These are phyloP conservation scores for Acridotheres tristis DNA, from an alignment of 2,797 vertebrate genomes.

Conservation along the genomic window DNA sequence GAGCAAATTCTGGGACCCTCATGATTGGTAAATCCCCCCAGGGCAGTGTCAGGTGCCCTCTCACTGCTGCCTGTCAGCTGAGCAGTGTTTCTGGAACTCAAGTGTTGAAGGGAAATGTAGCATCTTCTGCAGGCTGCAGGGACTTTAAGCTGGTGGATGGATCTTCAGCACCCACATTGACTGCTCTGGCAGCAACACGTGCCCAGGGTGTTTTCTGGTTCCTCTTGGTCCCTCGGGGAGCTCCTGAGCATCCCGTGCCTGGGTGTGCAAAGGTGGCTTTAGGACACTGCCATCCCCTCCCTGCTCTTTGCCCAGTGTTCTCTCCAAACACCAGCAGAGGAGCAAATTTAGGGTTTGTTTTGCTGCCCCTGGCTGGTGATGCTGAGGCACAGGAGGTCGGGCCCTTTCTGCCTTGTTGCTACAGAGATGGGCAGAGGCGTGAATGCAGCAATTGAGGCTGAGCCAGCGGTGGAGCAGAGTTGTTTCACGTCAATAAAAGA, in stretches of 20 bases:
- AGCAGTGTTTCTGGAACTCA: background rate
- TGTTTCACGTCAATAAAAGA: background rate
- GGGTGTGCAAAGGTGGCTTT: background rate
- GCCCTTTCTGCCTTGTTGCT: background rate
- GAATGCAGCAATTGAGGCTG: background rate
- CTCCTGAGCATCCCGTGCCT: accelerated
- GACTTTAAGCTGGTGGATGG: background rate
- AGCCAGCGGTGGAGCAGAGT: background rate
- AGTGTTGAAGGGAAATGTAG: background rate
- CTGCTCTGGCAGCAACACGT: background rate
- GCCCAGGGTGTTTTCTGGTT: background rate
- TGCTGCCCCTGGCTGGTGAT: background rate
- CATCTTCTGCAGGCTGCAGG: background rate
- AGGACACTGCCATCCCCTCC: background rate
- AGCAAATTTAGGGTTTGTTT: background rate
- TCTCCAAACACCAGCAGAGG: background rate
- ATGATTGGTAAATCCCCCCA: accelerated
- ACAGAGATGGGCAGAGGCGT: background rate
- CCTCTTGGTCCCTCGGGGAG: background rate
- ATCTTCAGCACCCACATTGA: background rate
- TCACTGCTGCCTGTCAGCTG: background rate
- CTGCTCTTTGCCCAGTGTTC: background rate
- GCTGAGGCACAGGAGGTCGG: accelerated
- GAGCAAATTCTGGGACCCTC: background rate
- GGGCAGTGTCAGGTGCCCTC: background rate